Conservation (phyloP, 2,888 invertebrate species). For the Eumerus sabulonum region DNA sequence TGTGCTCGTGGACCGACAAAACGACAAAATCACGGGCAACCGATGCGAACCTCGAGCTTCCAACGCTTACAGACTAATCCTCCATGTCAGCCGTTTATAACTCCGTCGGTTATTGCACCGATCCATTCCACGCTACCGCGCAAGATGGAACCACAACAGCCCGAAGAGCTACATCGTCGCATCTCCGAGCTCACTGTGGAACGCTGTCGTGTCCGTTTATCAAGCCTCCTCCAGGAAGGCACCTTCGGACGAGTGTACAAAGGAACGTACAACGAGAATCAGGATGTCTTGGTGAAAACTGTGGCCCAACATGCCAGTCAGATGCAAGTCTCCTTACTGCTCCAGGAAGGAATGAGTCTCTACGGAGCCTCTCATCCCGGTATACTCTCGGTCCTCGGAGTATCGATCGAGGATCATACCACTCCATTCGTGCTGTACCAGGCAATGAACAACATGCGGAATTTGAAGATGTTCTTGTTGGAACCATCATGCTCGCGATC, state of each 20-base stretch:
- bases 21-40: constrained; percentile 76
- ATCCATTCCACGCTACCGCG: constrained; percentile 76
- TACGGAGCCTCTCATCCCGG: constrained; percentile 85
- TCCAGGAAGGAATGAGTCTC: constrained; percentile 84
- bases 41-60: constrained; percentile 78
- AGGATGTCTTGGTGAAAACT: constrained; percentile 91
- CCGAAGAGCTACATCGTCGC: constrained; percentile 78
- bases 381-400: constrained; percentile 90
- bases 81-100: constrained; percentile 75
- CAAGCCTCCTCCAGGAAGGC: constrained; percentile 89
- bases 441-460: constrained; percentile 80
- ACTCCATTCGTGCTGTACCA: constrained; percentile 92
- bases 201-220: constrained; percentile 87
- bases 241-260: constrained; percentile 93
- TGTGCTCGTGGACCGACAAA: constrained; percentile 78
- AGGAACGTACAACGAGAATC: constrained; percentile 87
- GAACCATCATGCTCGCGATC: constrained; percentile 77
- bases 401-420: constrained; percentile 93
- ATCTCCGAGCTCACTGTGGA: constrained; percentile 79
- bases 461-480: constrained; percentile 77
- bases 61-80: constrained; percentile 77
- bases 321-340: constrained; percentile 92
- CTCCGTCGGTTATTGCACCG: constrained; percentile 76
- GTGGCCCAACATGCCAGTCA: constrained; percentile 94
- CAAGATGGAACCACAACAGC: constrained; percentile 75